phyloP scores from a whole-genome alignment of 2,888 invertebrate species.

The Gortyna flavago region DNA sequence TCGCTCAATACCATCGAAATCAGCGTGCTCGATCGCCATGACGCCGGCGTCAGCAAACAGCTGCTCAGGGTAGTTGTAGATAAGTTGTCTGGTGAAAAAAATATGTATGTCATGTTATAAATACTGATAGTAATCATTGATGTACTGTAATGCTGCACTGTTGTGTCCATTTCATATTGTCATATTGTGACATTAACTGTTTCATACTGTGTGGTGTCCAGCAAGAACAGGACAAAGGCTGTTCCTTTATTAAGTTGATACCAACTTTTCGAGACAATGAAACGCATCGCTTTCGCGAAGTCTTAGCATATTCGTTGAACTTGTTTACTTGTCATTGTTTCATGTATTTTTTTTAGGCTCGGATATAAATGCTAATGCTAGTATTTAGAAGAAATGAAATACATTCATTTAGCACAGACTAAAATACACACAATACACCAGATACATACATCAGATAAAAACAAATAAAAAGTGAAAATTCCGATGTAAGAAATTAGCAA shows the following conservation, averaged over 20 bases:
- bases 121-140: not conserved
- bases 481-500: too few relatives aligned
- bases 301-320: not conserved
- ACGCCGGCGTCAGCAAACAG: slow-evolving; percentile 99
- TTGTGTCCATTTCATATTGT: not conserved
- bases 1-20: slow-evolving; percentile 99
- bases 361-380: not conserved
- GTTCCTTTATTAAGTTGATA: not conserved
- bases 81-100: slow-evolving; percentile 93
- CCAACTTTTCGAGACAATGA: not conserved
- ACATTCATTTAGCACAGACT: too few relatives aligned
- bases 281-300: not conserved
- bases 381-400: too few relatives aligned
- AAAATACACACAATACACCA: too few relatives aligned
- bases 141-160: not conserved
- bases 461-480: too few relatives aligned
- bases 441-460: too few relatives aligned
- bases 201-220: not conserved
- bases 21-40: slow-evolving; percentile 99
- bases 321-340: not conserved
- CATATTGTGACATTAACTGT: not conserved
- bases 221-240: not conserved
- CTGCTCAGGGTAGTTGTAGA: slow-evolving; percentile 99
- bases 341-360: too few relatives aligned
- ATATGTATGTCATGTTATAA: not conserved